Evolutionary conservation across 2,888 invertebrate species (phyloP).

Genomic region (Eulithis prunata): DNA sequence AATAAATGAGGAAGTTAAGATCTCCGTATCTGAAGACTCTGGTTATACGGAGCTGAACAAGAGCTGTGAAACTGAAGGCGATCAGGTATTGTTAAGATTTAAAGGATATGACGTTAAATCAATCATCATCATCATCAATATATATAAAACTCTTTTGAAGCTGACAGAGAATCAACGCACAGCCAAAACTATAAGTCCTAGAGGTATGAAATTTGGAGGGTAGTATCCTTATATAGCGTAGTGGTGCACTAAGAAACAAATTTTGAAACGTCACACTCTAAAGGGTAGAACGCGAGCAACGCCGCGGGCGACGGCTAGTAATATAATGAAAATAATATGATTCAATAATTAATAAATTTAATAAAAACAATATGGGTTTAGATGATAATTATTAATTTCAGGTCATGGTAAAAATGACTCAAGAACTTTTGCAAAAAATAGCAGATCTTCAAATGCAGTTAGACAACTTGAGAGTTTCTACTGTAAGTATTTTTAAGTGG

Average conservation of each 20-base stretch:
- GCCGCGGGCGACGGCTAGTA: no score
- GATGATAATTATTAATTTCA: slow-evolving; percentile 27
- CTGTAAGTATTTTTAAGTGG: slow-evolving; percentile 50
- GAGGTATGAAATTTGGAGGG: no score
- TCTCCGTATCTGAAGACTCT: slow-evolving; percentile 57
- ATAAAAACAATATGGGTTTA: background rate
- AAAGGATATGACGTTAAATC: background rate
- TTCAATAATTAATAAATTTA: no score
- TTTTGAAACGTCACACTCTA: no score
- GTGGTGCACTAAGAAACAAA: no score
- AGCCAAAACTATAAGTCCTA: no score
- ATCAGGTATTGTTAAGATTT: slow-evolving; percentile 18
- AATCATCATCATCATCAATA: no score
- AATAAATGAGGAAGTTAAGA: slow-evolving; percentile 17
- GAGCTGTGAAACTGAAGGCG: slow-evolving; percentile 44
- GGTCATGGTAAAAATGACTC: slow-evolving; percentile 44
- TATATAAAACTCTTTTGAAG: no score
- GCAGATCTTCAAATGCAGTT: slow-evolving; percentile 59
- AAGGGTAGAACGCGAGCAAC: no score
- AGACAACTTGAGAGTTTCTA: slow-evolving; percentile 48
- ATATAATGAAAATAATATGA: no score
- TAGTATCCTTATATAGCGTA: no score
- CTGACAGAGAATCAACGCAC: no score
- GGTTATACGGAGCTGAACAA: slow-evolving; percentile 58
- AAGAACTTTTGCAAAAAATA: slow-evolving; percentile 53